Evolutionary conservation across 1,140 invertebrate genomes (phyloP), one percentile per base, ranked within the genome.

Genomic region (Aradophagus sp.): DNA sequence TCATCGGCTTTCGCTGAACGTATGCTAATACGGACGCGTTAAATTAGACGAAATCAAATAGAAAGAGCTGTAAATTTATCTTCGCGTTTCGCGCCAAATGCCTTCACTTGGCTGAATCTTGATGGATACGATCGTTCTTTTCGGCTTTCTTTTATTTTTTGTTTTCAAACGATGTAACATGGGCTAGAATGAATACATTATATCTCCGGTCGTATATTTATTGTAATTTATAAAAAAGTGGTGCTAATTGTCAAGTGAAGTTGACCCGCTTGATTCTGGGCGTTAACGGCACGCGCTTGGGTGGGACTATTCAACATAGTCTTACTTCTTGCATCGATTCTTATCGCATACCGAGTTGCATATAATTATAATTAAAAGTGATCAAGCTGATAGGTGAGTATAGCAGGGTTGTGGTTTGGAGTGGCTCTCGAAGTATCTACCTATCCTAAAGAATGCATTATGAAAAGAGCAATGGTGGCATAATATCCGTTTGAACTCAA

Each of bases 361-460:
- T 84, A 85, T 84, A 84, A 85, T 85, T 84, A 85, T 82, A 85
- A 85, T 85, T 85, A 85, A 85, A 85, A 85, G 77, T 80, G 83
- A 85, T 85, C 78, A 75, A 73, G 74, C 62, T 73, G 83, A 85
- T 85, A 85, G 63, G 66, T 61, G 67, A 58, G 62, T 58, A 70
- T 58, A 65, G 41, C 53, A 55, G 55, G 56, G 48, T 62, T 68
- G 48, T 63, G 63, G 65, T 61, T 73, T 23, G 23, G 34, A 68
- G 52, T 66, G 32, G 55, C 45, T 52, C 58, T 69, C 58, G 48
- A 67, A 55, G 71, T 72, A 75, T 72, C 77, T 82, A 75, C 69
- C 77, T 82, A 76, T 83, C 75, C 76, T 82, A 81, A 80, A 80
- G 73, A 74, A 70, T 65, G 61, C 76, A 80, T 79, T 78, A 79